Base-by-base conservation (phyloP, 2,113 vertebrate species). In the Brachyhypopomus gauderio region DNA sequence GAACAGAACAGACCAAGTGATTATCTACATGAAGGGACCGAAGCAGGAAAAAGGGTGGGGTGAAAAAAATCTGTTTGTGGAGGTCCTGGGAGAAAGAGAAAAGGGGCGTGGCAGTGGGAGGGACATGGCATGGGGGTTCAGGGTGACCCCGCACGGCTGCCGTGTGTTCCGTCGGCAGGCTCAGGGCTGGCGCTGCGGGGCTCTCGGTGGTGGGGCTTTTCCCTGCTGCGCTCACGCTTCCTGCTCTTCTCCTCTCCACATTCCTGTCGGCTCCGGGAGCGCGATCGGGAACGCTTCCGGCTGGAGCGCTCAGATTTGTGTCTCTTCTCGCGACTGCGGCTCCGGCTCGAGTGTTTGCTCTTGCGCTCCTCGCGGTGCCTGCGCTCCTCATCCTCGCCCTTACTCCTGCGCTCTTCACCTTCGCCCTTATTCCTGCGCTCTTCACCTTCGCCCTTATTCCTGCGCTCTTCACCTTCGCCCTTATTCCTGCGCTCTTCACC, bases 391-490 rank as follows among this genome's bases (percentile, higher is more conserved):
- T 72, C 17, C 85, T 27, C 58, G 30, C 30, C 30, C 30, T 30
- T 30, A 30, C 30, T 30, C 30, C 30, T 1, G 30, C 30, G 30
- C 30, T 85, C 87, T 56, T 97, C 84, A 93, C 95, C 69, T 98
- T 30, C 97, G 6, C 96, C 93, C 88, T 98, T 96, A 38, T 89
- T 93, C 11, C 93, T 93, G 85, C 95, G 96, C 3, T 99, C 96
- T 59, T 93, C 30, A 1, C 3, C 30, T 1, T 3, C 30, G 2
- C 30, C 30, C 30, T 30, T 30, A 30, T 3, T 30, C 30, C 30
- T 2, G 41, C 41, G 41, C 41, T 45, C 9, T 6, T 45, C 41
- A 2, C 7, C 41, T 6, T 6, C 9, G 2, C 30, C 30, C 30
- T 30, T 30, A 30, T 3, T 6, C 9, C 41, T 2, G 41, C 95